A percentile compares a stretch with the other conserved stretches of the same genome.
Evolutionary conservation across 2,888 invertebrate species (phyloP).

Genomic region (Leptothorax acervorum): DNA sequence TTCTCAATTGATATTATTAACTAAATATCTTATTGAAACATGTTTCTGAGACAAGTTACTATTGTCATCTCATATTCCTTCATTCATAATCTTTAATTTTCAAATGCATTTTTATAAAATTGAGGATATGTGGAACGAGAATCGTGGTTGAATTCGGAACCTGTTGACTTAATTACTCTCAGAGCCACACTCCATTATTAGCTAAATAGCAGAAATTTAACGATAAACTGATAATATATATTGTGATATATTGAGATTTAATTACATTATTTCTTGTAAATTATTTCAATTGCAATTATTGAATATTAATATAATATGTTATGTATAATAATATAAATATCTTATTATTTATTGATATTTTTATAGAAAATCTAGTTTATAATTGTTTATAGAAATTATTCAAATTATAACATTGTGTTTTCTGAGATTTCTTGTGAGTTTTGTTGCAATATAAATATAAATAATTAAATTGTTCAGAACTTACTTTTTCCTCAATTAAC

Average conservation of each 20-base stretch:
- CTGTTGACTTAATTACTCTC: not conserved
- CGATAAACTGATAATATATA: not conserved
- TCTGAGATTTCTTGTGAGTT: not conserved
- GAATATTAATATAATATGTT: not conserved
- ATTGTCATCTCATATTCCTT: not conserved
- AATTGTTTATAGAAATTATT: not conserved
- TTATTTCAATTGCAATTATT: not conserved
- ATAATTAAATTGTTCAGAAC: not conserved
- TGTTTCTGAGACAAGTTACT: not conserved
- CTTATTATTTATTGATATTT: not conserved
- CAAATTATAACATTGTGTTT: not conserved
- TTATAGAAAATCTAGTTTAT: not conserved
- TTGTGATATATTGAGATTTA: not conserved
- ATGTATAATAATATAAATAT: not conserved
- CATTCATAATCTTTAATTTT: not conserved
- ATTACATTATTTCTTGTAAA: not conserved
- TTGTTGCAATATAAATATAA: not conserved
- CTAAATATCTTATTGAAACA: not conserved
- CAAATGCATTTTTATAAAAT: not conserved
- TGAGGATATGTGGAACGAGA: not conserved
- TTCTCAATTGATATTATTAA: conserved; percentile 31
- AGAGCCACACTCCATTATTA: not conserved
- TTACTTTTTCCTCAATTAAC: not conserved
- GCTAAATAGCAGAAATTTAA: not conserved
- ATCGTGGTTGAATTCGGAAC: not conserved